phyloP scores from a whole-genome alignment of 2,888 invertebrate genomes.

The Pyrgus malvae region DNA sequence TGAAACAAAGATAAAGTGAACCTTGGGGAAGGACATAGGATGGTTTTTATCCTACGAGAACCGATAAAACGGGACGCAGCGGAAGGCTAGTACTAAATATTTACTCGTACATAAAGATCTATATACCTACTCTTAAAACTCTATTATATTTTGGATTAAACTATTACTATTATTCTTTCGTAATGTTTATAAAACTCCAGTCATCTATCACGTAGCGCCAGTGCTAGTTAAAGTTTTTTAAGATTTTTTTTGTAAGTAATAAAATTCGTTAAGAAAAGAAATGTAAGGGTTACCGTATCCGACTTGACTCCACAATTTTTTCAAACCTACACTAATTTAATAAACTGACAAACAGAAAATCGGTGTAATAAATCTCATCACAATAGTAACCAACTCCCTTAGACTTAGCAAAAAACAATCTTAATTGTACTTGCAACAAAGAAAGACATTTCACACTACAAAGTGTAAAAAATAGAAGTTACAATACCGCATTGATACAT shows the following conservation, averaged over 20 bases:
- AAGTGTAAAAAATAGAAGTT: conserved; percentile 25
- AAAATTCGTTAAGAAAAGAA: not conserved
- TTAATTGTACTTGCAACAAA: conserved; percentile 21
- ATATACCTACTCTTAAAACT: too few species aligned
- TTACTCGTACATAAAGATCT: too few species aligned
- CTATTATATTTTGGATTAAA: too few species aligned
- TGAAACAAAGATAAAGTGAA: too few species aligned
- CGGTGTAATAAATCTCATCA: conserved; percentile 12
- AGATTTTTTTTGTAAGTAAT: not conserved
- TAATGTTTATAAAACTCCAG: too few species aligned
- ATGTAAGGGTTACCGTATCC: not conserved
- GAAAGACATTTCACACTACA: conserved; percentile 31
- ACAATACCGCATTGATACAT: conserved; percentile 46
- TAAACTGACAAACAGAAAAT: conserved; percentile 25
- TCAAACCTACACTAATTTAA: conserved; percentile 11
- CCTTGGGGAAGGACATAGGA: too few species aligned
- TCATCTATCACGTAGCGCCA: too few species aligned
- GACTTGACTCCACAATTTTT: not conserved
- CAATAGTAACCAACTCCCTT: conserved; percentile 8
- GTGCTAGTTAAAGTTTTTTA: too few species aligned
- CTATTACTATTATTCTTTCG: too few species aligned
- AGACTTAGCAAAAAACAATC: conserved; percentile 13
- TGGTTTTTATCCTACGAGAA: too few species aligned
- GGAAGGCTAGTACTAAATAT: too few species aligned
- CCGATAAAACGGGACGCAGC: too few species aligned